Percentiles rank a stretch among this genome's conserved stretches.
Conservation (phyloP, 2,113 vertebrate genomes). For the Poecile atricapillus region DNA sequence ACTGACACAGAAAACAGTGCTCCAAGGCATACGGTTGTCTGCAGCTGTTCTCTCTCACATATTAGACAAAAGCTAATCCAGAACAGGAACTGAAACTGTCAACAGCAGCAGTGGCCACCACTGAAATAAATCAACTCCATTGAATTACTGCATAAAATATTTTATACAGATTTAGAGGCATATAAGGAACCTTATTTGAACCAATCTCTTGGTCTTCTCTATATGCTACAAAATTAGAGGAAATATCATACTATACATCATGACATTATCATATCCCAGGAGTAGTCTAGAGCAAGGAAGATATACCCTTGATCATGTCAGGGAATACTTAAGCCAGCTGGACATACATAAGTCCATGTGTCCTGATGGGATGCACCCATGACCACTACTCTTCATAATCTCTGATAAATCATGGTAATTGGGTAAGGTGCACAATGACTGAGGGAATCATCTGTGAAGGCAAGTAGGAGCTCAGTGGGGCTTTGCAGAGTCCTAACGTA, state of each 20-base stretch:
- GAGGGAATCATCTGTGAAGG: not conserved
- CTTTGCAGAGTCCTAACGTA: too few species aligned
- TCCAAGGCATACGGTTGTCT: not conserved
- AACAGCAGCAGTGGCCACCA: not conserved
- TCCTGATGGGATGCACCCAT: not conserved
- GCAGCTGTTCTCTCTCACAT: not conserved
- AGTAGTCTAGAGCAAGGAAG: not conserved
- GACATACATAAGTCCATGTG: accelerated
- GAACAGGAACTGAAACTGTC: not conserved
- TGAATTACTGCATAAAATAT: not conserved
- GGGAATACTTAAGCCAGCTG: not conserved
- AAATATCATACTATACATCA: not conserved
- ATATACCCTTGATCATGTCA: not conserved
- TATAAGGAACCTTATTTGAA: not conserved
- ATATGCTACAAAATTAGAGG: not conserved
- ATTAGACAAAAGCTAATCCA: not conserved
- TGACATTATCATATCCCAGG: not conserved
- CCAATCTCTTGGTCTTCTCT: not conserved
- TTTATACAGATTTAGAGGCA: not conserved
- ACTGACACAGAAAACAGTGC: not conserved
- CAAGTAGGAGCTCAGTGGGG: not conserved
- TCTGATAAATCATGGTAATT: not conserved
- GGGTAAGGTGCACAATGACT: not conserved
- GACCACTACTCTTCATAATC: not conserved
- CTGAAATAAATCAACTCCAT: not conserved